Base-by-base conservation (phyloP, 1,140 invertebrate species). In the Cylas formicarius region DNA sequence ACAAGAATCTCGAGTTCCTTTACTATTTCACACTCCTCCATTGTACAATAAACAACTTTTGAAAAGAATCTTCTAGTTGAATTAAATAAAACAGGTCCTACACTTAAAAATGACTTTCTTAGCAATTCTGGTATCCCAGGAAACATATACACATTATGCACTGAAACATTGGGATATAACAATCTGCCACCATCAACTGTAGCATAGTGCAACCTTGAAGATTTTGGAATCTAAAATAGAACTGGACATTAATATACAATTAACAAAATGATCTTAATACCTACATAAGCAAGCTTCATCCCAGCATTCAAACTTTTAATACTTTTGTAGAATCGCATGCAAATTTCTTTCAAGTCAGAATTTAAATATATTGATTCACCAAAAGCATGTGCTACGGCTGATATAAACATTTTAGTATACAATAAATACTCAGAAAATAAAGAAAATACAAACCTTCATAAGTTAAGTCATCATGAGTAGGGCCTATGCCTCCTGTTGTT, bases 381-480 rank as follows among this genome's bases (percentile, higher is more conserved):
- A 67, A 90, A 88, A 6, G 83, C 85, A 63, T 74, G 73, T 6
- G 81, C 83, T 7, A 88, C 64, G 49, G 65, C 71, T 72, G 37
- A 17, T 37, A 31, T 35, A 26, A 37, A 8, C 44, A 11, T 35
- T 24, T 32, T 20, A 34, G 11, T 13, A 23, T 6, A 11, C 17
- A 27, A 16, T 27, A 31, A 31, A 4, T 5, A 31, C 5, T 31
- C 11, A 4, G 11, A 31, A 13, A 6, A 13, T 4, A 6, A 5
- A 31, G 5, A 31, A 31, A 4, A 4, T 13, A 6, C 11, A 26
- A 24, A 68, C 79, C 84, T 72, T 81, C 77, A 68, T 83, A 89
- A 13, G 86, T 90, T 44, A 86, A 68, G 67, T 90, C 87, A 68
- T 90, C 86, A 63, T 90, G 86, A 26, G 87, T 90, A 4, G 86